A percentile compares a stretch with the other conserved stretches of the same genome.
These are phyloP conservation scores for Ernsta delagoae DNA, from an alignment of 2,888 invertebrate genomes.

Conservation along the genomic window DNA sequence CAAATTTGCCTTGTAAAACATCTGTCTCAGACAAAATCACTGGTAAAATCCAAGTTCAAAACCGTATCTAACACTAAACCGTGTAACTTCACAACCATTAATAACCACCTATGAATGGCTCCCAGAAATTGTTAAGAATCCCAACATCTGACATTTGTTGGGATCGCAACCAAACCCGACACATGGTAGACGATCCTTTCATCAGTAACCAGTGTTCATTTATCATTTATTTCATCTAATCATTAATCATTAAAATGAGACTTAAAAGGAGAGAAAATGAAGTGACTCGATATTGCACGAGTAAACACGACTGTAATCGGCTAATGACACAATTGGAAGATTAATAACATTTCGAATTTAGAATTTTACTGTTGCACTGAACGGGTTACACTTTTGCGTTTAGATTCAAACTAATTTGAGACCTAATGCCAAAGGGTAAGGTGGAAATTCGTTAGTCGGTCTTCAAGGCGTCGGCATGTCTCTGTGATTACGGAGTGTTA, in stretches of 20 bases:
- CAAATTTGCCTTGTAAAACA: too few relatives aligned
- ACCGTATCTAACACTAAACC: slow-evolving; percentile 27
- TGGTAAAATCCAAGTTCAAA: too few relatives aligned
- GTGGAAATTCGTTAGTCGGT: slow-evolving; percentile 44
- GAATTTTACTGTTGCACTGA: slow-evolving; percentile 65
- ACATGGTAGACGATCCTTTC: slow-evolving; percentile 75
- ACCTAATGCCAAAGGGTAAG: too few relatives aligned
- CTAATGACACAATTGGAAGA: slow-evolving; percentile 81
- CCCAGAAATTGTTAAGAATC: slow-evolving; percentile 73
- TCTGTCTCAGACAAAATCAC: too few relatives aligned
- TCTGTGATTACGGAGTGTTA: slow-evolving; percentile 51
- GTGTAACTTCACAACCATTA: slow-evolving; percentile 55
- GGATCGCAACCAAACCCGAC: slow-evolving; percentile 59
- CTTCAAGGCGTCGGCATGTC: slow-evolving; percentile 63
- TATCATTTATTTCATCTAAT: slow-evolving; percentile 69
- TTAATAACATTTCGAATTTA: slow-evolving; percentile 70
- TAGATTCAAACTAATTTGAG: too few relatives aligned
- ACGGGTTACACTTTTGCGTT: slow-evolving; percentile 48
- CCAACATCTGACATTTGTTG: slow-evolving; percentile 67
- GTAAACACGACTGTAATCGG: slow-evolving; percentile 70
- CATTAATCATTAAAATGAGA: slow-evolving; percentile 82
- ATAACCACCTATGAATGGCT: slow-evolving; percentile 77
- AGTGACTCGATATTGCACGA: slow-evolving; percentile 68
- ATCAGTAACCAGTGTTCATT: slow-evolving; percentile 68
- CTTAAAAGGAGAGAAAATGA: slow-evolving; percentile 84